Evolutionary conservation across 2,888 invertebrate species (phyloP).

Genomic region (Gastrophysa polygoni): DNA sequence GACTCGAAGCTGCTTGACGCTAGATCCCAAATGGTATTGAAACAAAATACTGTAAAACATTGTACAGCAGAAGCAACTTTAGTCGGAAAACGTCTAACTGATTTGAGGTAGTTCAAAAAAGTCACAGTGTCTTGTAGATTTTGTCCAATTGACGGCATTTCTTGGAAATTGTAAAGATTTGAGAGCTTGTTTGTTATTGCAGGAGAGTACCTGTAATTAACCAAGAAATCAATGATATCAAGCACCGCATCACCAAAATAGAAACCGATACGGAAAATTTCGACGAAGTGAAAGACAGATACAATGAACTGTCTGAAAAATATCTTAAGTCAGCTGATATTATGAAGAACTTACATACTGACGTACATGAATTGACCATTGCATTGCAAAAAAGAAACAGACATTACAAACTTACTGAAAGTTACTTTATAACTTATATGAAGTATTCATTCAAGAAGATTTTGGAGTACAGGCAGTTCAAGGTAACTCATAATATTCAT

Average conservation of each 20-base stretch:
- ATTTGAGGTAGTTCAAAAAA: conserved; percentile 54
- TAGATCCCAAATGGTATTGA: conserved; percentile 56
- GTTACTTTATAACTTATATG: conserved; percentile 54
- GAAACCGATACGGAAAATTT: conserved; percentile 52
- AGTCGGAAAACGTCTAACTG: conserved; percentile 60
- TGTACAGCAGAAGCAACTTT: conserved; percentile 58
- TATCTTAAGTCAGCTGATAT: conserved; percentile 47
- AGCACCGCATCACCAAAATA: conserved; percentile 57
- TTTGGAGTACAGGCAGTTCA: conserved; percentile 64
- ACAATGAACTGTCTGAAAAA: conserved; percentile 51
- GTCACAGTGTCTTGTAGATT: too few species aligned
- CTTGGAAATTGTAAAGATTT: too few species aligned
- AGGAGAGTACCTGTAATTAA: conserved; percentile 49
- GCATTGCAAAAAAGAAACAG: conserved; percentile 50
- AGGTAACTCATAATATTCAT: conserved; percentile 55
- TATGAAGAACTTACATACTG: conserved; percentile 42
- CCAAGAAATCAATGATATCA: conserved; percentile 58
- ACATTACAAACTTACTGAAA: conserved; percentile 54
- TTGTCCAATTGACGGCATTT: too few species aligned
- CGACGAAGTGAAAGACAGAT: conserved; percentile 46
- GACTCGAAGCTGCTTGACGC: conserved; percentile 41
- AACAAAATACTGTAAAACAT: conserved; percentile 57
- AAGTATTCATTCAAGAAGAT: conserved; percentile 62
- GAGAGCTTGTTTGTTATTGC: too few species aligned
- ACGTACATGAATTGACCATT: conserved; percentile 43